Evolutionary conservation across 1,140 invertebrate species (phyloP).

Genomic region (Rhynchophorus ferrugineus): DNA sequence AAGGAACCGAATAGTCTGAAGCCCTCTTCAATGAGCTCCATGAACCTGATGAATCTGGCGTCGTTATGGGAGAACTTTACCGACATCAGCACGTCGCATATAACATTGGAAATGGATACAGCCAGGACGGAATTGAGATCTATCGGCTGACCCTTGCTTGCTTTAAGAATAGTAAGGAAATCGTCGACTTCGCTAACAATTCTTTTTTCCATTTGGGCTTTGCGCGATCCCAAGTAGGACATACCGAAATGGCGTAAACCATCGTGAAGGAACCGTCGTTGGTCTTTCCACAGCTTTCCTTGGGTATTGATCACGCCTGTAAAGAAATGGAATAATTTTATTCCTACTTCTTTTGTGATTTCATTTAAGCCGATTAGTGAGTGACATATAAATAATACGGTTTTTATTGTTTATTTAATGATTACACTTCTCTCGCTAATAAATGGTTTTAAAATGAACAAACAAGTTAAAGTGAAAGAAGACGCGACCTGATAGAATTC

Average conservation of each 20-base stretch:
- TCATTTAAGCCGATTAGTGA: too few relatives aligned
- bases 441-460: too few relatives aligned
- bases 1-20: conserved; percentile 73
- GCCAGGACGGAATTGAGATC: conserved; percentile 65
- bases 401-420: too few relatives aligned
- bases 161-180: conserved; percentile 56
- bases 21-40: conserved; percentile 79
- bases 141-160: conserved; percentile 52
- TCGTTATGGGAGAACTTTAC: conserved; percentile 74
- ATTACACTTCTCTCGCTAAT: too few relatives aligned
- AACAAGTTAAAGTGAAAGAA: too few relatives aligned
- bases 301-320: conserved; percentile 86
- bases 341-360: too few relatives aligned
- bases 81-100: conserved; percentile 85
- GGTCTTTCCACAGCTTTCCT: conserved; percentile 86
- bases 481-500: too few relatives aligned
- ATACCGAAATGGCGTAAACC: conserved; percentile 85
- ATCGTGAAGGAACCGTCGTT: conserved; percentile 83
- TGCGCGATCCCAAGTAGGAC: conserved; percentile 70
- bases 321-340: too few relatives aligned
- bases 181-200: conserved; percentile 79
- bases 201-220: conserved; percentile 73
- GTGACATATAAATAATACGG: too few relatives aligned
- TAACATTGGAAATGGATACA: conserved; percentile 83
- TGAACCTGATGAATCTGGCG: conserved; percentile 66